phyloP scores from a whole-genome alignment of 2,797 vertebrate genomes.

The Orestias chungarensis region DNA sequence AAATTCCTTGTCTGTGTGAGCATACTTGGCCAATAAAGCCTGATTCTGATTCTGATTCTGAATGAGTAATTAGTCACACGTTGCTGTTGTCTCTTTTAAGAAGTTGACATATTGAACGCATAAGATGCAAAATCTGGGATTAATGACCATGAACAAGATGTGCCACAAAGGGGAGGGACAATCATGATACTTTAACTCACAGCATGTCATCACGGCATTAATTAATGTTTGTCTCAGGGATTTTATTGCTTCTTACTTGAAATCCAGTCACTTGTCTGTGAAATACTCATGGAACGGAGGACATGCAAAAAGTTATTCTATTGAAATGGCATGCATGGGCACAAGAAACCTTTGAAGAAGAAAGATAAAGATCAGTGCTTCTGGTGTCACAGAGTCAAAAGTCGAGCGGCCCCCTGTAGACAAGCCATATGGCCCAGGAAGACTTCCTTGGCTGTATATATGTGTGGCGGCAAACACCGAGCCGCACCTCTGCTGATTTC shows the following conservation, averaged over 20 bases:
- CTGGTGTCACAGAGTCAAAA: conserved; percentile 66
- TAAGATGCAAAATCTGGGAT: conserved; percentile 44
- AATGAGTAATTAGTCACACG: conserved; percentile 67
- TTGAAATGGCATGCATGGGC: conserved; percentile 32
- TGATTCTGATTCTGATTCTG: too few relatives aligned
- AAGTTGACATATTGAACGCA: conserved; percentile 35
- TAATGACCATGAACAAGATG: conserved; percentile 44
- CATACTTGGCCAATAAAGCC: too few relatives aligned
- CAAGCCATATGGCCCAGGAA: conserved; percentile 78
- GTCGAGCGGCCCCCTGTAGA: conserved; percentile 67
- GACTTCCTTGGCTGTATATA: conserved; percentile 69
- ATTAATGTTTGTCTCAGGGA: conserved; percentile 19
- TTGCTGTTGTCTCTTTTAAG: conserved; percentile 40
- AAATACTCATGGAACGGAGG: conserved; percentile 24
- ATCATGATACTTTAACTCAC: conserved; percentile 25
- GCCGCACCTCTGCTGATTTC: conserved; percentile 74
- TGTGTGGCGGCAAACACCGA: conserved; percentile 67
- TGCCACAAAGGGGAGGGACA: conserved; percentile 44
- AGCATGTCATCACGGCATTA: conserved; percentile 17
- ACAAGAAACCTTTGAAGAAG: conserved; percentile 42
- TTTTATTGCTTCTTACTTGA: conserved; percentile 27
- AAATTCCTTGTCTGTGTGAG: too few relatives aligned
- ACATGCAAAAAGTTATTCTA: conserved; percentile 33
- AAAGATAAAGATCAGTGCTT: conserved; percentile 60
- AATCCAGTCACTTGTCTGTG: conserved; percentile 41